Base-by-base conservation (phyloP, 2,888 invertebrate species). In the Xestia c-nigrum region DNA sequence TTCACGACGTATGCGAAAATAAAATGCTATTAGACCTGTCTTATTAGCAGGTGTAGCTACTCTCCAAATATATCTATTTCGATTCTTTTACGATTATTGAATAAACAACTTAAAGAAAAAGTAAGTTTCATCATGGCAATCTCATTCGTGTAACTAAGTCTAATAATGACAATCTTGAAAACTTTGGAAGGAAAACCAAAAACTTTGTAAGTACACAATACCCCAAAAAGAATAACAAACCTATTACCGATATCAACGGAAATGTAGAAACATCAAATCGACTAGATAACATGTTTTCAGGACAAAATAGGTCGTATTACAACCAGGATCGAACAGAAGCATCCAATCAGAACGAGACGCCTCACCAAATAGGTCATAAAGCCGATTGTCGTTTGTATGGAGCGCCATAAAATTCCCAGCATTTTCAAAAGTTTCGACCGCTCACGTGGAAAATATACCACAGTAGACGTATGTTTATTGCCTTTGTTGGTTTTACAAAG, bases 301-400 rank as follows among this genome's bases (percentile, higher is more conserved):
- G 80, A 73, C 81, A 77, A 76, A 84, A 87, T 81, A 85, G 87
- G 81, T 83, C 68, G 50, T 85, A 86, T 85, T 83, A 78, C 57
- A 77, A 16, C 66, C 67, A 78, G 43, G 50, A 75, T 77, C 68
- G 76, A 69, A 78, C 68, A 75, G 76, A 77, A 80, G 76, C 76
- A 80, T 71, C 83, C 85, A 86, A 87, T 85, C 86, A 81, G 75
- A 67, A 61, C 43, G 63, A 64, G n/a, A 21, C n/a, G 64, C 47
- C 67, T 80, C 64, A 69, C 78, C 71, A 83, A 83, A 81, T 78
- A 85, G 50, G 43, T 38, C 65, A 80, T 83, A 88, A 85, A 83
- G 76, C 63, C 76, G 78, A 81, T 76, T 78, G 75, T 74, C 72
- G n/a, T 67, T 80, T 81, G 72, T 74, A 74, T 70, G 24, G 47